These are phyloP conservation scores for Cryptoblepharus egeriae DNA, from an alignment of 2,797 vertebrate species.

Conservation along the genomic window DNA sequence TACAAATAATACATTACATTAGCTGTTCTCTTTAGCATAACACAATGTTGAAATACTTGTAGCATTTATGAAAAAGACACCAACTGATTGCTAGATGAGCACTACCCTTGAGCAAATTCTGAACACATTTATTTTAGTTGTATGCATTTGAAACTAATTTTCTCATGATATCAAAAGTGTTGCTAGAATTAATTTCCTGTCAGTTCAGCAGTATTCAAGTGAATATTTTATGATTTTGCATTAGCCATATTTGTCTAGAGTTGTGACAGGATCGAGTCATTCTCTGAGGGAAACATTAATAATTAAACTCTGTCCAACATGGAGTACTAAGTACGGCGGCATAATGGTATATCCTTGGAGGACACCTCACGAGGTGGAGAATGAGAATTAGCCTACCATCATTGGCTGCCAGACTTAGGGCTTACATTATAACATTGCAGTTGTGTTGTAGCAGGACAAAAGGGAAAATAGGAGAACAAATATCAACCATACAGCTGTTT, in stretches of 20 bases:
- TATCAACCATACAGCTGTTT: neutral
- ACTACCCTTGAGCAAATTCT: constrained; percentile 87
- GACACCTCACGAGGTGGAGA: constrained; percentile 76
- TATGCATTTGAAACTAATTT: constrained; percentile 87
- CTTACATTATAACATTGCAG: constrained; percentile 78
- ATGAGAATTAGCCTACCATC: constrained; percentile 79
- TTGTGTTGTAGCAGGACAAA: constrained; percentile 57
- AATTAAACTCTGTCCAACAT: constrained; percentile 92
- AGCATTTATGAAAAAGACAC: constrained; percentile 84
- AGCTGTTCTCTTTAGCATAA: constrained; percentile 81
- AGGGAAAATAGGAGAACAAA: neutral
- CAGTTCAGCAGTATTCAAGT: constrained; percentile 88
- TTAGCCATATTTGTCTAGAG: constrained; percentile 95
- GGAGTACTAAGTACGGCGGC: constrained; percentile 87
- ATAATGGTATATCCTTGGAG: constrained; percentile 85
- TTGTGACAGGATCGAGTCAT: constrained; percentile 93
- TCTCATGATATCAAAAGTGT: constrained; percentile 87
- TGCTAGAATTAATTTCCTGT: constrained; percentile 90
- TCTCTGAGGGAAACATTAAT: constrained; percentile 93
- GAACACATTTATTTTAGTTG: constrained; percentile 87
- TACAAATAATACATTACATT: constrained; percentile 83
- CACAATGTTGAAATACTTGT: constrained; percentile 79
- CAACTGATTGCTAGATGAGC: constrained; percentile 82
- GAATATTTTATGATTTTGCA: constrained; percentile 97
- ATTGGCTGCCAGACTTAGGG: constrained; percentile 83